These are phyloP conservation scores for Callithrix jacchus DNA, from an alignment of 2,113 vertebrate species.

Conservation along the genomic window DNA sequence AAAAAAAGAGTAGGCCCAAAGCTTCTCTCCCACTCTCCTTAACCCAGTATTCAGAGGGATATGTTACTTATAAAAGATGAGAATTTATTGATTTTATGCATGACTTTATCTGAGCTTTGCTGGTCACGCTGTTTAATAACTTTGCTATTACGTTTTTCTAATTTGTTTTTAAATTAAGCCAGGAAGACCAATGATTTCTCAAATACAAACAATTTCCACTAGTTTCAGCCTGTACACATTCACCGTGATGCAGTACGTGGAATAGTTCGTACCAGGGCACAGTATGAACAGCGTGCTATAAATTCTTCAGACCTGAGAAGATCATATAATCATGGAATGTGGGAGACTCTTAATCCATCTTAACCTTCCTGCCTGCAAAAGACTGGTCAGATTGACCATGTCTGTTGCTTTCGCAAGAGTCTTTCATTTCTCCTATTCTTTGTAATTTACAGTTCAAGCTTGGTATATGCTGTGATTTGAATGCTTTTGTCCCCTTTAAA, in stretches of 20 bases:
- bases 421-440: background rate
- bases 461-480: background rate
- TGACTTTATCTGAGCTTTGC: background rate
- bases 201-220: background rate
- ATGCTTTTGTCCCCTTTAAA: background rate
- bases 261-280: background rate
- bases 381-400: background rate
- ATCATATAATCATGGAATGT: background rate
- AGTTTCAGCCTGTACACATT: background rate
- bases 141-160: background rate
- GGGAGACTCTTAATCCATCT: background rate
- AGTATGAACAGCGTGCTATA: background rate
- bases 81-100: constrained; percentile 24
- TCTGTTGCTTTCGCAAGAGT: background rate
- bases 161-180: constrained; percentile 17
- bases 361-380: background rate
- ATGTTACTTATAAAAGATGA: background rate
- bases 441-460: background rate
- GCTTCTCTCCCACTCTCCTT: background rate
- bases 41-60: background rate
- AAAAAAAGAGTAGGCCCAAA: background rate
- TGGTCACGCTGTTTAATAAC: background rate
- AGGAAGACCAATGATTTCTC: constrained; percentile 4
- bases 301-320: background rate
- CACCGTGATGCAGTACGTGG: background rate